Base-by-base conservation (phyloP, 1,140 invertebrate genomes). In the Diorhabda sublineata region DNA sequence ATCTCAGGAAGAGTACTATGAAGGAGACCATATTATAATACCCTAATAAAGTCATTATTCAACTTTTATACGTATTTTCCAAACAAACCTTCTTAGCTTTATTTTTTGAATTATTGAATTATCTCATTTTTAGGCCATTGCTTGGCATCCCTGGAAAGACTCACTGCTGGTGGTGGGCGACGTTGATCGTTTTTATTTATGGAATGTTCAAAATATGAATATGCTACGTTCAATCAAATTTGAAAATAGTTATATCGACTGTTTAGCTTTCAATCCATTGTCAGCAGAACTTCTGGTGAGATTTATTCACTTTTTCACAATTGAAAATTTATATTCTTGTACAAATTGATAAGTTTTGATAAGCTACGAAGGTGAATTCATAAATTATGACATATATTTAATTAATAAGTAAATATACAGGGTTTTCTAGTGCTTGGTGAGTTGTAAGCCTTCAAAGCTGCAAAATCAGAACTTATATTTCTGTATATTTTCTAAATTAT, bases 231-330 rank as follows among this genome's bases (percentile, higher is more conserved):
- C 43, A 52, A 4, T 52, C 2, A 3, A 3, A 52, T 52, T 52
- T 52, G 11, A 58, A n/a, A 67, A 72, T 26, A 47, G 57, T 7
- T 47, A 56, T 42, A 44, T 72, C 6, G 68, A 70, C 60, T 45
- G 64, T 56, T 44, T 72, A 9, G 64, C 64, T 8, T 72, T 66
- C 42, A 72, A 72, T 42, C 68, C 68, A 6, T 11, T 72, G 11
- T 69, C 52, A 45, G 71, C 57, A 26, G 71, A 72, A 61, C 71
- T 72, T n/a, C 63, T 72, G 64, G 71, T 70, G 64, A 64, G 52
- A 62, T n/a, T 59, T 57, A 69, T 59, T 26, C 11, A 11, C 3
- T 56, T 45, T 42, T 64, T 69, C 2, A 42, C 41, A 43, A 52
- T 61, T 58, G 6, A 66, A 58, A 43, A 41, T 5, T 57, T 56